Evolutionary conservation across 2,888 invertebrate genomes (phyloP).

Genomic region (Lathronympha strigana): DNA sequence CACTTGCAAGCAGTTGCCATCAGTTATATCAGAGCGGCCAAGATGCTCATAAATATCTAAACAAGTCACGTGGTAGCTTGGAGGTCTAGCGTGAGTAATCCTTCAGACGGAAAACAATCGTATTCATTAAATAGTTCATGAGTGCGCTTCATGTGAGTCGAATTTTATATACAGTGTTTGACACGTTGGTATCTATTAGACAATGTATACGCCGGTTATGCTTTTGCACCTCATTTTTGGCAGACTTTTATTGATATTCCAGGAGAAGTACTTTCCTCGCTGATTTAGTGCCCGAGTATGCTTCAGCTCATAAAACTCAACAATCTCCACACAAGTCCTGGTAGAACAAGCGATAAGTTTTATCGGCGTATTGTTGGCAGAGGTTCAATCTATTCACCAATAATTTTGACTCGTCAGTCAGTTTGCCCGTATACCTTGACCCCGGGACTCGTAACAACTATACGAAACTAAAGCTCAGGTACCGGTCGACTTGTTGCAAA

Average conservation of each 20-base stretch:
- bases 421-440: not conserved
- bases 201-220: no score
- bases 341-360: constrained; percentile 67
- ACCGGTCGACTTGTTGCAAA: not conserved
- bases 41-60: no score
- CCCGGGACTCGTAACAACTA: not conserved
- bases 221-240: constrained; percentile 11
- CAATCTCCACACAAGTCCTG: constrained; percentile 51
- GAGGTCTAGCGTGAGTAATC: no score
- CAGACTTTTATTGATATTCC: constrained; percentile 23
- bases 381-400: constrained; percentile 43
- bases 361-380: constrained; percentile 76
- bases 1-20: no score
- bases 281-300: constrained; percentile 33
- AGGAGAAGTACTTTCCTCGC: constrained; percentile 11
- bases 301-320: constrained; percentile 25
- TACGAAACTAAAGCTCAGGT: not conserved
- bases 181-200: no score
- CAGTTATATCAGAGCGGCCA: no score
- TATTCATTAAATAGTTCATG: no score
- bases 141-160: no score
- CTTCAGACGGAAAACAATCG: no score
- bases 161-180: no score
- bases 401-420: not conserved
- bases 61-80: no score